Conservation (phyloP, 2,797 vertebrate genomes). For the Hipposideros larvatus region DNA sequence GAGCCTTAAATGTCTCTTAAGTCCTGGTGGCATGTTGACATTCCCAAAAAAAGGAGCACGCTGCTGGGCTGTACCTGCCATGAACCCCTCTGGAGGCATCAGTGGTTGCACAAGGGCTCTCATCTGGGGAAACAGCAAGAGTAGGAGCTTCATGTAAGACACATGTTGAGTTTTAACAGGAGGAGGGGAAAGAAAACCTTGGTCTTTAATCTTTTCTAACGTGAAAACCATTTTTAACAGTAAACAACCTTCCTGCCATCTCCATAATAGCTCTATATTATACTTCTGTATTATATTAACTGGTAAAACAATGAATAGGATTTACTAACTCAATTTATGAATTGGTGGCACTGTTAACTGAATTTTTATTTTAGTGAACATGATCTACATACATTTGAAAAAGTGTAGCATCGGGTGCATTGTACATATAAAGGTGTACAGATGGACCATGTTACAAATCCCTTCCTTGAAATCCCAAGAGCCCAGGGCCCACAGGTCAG, state of each 20-base stretch:
- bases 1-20: neutral
- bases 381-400: neutral
- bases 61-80: neutral
- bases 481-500: neutral
- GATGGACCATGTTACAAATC: neutral
- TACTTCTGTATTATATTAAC: neutral
- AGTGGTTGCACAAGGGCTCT: neutral
- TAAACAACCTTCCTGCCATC: neutral
- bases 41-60: neutral
- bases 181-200: neutral
- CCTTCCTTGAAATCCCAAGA: neutral
- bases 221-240: neutral
- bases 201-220: constrained; percentile 24
- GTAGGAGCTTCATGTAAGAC: neutral
- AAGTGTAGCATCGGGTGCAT: neutral
- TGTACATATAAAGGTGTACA: neutral
- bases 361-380: constrained; percentile 31
- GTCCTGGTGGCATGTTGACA: neutral
- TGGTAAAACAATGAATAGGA: neutral
- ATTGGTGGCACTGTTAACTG: neutral
- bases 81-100: neutral
- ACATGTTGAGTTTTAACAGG: neutral
- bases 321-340: constrained; percentile 24
- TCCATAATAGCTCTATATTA: neutral
- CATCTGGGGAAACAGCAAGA: neutral